Evolutionary conservation across 2,113 vertebrate species (phyloP).

Genomic region (Tylochromis polylepis): DNA sequence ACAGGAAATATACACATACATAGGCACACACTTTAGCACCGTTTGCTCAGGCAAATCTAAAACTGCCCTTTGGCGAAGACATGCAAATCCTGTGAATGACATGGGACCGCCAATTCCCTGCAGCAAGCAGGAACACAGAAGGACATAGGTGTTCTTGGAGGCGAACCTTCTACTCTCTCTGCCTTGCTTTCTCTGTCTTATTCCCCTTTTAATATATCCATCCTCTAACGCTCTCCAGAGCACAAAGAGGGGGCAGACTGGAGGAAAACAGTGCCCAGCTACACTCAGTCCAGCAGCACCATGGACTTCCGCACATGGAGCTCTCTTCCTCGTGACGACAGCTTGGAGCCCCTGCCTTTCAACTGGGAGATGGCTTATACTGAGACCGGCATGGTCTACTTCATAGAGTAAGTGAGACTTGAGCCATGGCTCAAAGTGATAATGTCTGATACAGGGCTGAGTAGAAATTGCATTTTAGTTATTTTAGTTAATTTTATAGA

Average conservation of each 20-base stretch:
- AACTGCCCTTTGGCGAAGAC: slow-evolving; percentile 21
- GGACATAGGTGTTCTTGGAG: slow-evolving; percentile 1
- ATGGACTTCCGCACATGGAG: slow-evolving; percentile 90
- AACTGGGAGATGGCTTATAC: slow-evolving; percentile 99
- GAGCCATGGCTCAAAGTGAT: not conserved
- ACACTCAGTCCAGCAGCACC: slow-evolving; percentile 84
- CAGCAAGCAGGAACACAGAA: not conserved
- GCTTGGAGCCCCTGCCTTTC: slow-evolving; percentile 86
- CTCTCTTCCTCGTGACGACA: slow-evolving; percentile 85
- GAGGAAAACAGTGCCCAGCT: slow-evolving; percentile 92
- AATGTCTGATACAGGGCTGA: not conserved
- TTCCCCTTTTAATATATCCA: not conserved
- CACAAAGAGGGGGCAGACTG: slow-evolving; percentile 86
- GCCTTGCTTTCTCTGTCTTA: not conserved
- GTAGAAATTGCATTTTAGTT: not conserved
- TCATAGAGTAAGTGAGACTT: slow-evolving; percentile 89
- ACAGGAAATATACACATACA: not conserved
- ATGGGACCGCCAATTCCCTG: not conserved
- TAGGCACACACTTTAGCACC: not conserved
- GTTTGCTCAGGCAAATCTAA: slow-evolving; percentile 41
- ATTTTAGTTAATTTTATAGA: not conserved
- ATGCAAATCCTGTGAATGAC: slow-evolving; percentile 42
- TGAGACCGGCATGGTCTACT: slow-evolving; percentile 96
- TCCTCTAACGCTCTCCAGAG: slow-evolving; percentile 65
- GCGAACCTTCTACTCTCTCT: not conserved